Percentiles rank a stretch among this genome's conserved stretches.
Evolutionary conservation across 2,888 invertebrate genomes (phyloP).

Genomic region (Balanococcus diminutus): DNA sequence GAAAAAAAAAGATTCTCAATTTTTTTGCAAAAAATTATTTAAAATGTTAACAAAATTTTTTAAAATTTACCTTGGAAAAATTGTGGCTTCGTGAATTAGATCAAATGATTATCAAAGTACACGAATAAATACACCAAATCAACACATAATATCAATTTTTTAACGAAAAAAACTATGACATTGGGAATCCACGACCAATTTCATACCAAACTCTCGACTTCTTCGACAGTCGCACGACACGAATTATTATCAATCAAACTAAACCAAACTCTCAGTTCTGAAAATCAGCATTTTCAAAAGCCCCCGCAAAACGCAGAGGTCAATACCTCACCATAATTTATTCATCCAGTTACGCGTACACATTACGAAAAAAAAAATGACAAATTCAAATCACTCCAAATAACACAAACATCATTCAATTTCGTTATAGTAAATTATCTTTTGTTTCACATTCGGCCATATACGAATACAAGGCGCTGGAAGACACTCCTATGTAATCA

Average conservation of each 20-base stretch:
- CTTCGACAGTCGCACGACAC: background rate
- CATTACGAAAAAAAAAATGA: background rate
- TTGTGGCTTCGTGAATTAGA: too few species aligned
- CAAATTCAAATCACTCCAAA: background rate
- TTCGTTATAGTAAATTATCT: background rate
- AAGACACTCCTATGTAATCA: slow-evolving; percentile 29
- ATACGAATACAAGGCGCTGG: too few species aligned
- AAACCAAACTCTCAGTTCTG: too few species aligned
- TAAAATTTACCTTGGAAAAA: too few species aligned
- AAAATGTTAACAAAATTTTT: too few species aligned
- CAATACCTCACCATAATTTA: background rate
- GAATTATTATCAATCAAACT: too few species aligned
- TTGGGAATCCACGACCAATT: background rate
- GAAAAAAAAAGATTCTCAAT: too few species aligned
- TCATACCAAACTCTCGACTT: background rate
- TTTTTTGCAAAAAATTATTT: too few species aligned
- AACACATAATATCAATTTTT: too few species aligned
- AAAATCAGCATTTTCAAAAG: background rate
- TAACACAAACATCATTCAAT: slow-evolving; percentile 6
- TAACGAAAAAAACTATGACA: too few species aligned
- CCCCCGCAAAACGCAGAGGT: background rate
- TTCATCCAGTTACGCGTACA: background rate
- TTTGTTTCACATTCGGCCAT: background rate
- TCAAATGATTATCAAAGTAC: too few species aligned
- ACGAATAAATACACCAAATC: too few species aligned